Base-by-base conservation (phyloP, 1,140 invertebrate genomes). In the Apocrypta bakeri region DNA sequence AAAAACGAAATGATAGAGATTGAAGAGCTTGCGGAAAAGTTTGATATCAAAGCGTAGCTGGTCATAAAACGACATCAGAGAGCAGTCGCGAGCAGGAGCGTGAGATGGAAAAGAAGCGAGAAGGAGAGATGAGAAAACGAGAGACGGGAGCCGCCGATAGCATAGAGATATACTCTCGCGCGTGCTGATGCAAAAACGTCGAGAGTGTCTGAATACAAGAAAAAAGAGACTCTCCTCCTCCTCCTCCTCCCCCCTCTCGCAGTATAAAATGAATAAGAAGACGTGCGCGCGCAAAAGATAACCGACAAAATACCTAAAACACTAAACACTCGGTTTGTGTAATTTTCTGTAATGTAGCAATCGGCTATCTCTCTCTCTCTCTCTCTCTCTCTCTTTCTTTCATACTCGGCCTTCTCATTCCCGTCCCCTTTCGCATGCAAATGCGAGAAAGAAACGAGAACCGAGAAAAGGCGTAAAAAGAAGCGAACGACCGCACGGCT, bases 261-360 rank as follows among this genome's bases (percentile, higher is more conserved):
- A 61, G 68, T 68, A 72, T 69, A 56, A 84, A 61, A 83, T 74
- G 84, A 78, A 48, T 77, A 31, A 83, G 73, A 71, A 14, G 64
- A 73, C 69, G 42, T n/a, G 31, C 66, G 42, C 40, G 48, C 17
- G 48, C 40, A 74, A 75, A 24, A 72, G 83, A 78, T 73, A 77
- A 81, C 75, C 25, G 82, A 86, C 73, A 82, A 84, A 85, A 85
- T 85, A 84, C 77, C 40, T 69, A 68, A 84, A 80, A 83, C 80
- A 76, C 77, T 80, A 83, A 79, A 81, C 79, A 78, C 74, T 61
- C 75, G 81, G 33, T 78, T 78, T 73, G 75, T 78, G 75, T 83
- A 83, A 83, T 83, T 83, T 78, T 83, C 81, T 78, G 75, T 73
- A 78, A 78, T 83, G 81, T 66, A 77, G 81, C 68, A 63, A 77